phyloP scores from a whole-genome alignment of 2,113 vertebrate genomes.

The Cheirogaleus medius region DNA sequence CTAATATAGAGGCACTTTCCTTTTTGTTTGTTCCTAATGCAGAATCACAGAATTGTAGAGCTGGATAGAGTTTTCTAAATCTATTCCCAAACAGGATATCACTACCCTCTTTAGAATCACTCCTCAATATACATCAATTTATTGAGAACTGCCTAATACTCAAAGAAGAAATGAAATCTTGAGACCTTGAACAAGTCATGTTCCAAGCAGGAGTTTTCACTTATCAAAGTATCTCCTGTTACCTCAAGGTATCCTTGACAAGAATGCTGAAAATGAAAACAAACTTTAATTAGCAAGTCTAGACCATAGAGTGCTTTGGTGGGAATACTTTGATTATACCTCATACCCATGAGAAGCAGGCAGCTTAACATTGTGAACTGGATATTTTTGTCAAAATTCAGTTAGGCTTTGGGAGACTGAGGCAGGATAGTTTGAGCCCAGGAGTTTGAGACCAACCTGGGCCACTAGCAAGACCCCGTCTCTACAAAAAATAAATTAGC shows the following conservation, averaged over 20 bases:
- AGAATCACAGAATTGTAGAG: not conserved
- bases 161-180: not conserved
- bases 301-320: not conserved
- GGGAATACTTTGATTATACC: not conserved
- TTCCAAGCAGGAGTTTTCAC: not conserved
- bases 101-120: not conserved
- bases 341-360: not conserved
- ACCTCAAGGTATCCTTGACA: not conserved
- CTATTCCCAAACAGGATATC: not conserved
- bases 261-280: not conserved
- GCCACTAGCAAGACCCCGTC: too few relatives aligned
- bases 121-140: not conserved
- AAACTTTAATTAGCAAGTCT: not conserved
- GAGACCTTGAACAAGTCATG: not conserved
- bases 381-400: not conserved
- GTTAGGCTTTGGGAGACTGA: too few relatives aligned
- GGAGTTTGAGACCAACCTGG: too few relatives aligned
- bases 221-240: not conserved
- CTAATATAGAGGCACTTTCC: not conserved
- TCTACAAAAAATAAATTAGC: too few relatives aligned
- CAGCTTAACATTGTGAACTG: not conserved
- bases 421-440: too few relatives aligned
- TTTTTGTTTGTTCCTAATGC: not conserved
- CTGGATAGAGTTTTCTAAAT: not conserved
- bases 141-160: not conserved